Percentiles rank a stretch among this genome's conserved stretches.
Conservation (phyloP, 2,888 invertebrate genomes). For the Hofmannophila pseudospretella region DNA sequence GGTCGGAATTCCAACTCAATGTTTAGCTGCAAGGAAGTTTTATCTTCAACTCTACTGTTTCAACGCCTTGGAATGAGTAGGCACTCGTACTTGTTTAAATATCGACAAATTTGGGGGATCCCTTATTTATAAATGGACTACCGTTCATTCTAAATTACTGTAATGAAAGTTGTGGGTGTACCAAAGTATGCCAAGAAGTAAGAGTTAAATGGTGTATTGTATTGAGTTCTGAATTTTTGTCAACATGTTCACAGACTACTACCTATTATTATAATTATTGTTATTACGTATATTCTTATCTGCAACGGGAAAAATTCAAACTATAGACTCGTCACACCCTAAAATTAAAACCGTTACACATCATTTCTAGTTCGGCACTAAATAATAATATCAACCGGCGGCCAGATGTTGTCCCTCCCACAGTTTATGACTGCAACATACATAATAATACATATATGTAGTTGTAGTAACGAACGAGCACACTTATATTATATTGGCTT, state of each 20-base stretch:
- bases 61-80: constrained; percentile 3
- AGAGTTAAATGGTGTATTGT: no score
- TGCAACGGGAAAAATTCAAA: no score
- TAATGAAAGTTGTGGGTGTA: no score
- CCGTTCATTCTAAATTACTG: no score
- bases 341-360: constrained; percentile 24
- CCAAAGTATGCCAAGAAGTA: no score
- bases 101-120: constrained; percentile 4
- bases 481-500: no score
- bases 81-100: constrained; percentile 7
- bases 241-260: no score
- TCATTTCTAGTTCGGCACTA: constrained; percentile 23
- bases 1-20: background rate
- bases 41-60: background rate
- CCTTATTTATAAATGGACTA: background rate
- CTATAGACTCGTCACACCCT: constrained; percentile 19
- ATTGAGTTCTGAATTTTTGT: no score
- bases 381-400: constrained; percentile 26
- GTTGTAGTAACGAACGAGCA: no score
- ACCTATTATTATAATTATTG: no score
- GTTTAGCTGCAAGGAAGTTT: background rate
- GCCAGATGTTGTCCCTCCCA: constrained; percentile 49
- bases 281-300: no score
- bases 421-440: constrained; percentile 16
- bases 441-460: no score